Percentiles rank a stretch among this genome's conserved stretches.
Evolutionary conservation across 1,140 invertebrate genomes (phyloP).

Genomic region (Pachypeltis micranthus): DNA sequence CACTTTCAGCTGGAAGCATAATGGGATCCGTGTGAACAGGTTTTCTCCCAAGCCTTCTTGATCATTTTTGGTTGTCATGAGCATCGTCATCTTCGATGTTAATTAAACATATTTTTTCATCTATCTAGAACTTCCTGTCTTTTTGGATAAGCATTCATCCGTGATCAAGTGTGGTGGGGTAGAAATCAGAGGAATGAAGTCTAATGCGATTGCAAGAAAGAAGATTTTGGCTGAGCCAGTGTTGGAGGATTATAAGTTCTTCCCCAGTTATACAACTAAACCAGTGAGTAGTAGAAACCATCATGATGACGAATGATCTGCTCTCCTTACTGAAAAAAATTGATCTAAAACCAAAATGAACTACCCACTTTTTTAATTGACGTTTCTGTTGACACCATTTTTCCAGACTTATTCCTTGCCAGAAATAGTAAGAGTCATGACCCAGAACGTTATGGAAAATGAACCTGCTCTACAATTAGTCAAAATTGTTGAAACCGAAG

Average conservation of each 20-base stretch:
- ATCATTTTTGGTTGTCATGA: no score
- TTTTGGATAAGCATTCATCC: slow-evolving; percentile 25
- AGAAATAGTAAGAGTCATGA: slow-evolving; percentile 39
- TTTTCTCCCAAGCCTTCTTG: no score
- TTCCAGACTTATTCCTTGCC: slow-evolving; percentile 25
- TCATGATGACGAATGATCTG: no score
- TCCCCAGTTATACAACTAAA: slow-evolving; percentile 45
- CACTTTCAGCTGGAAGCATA: no score
- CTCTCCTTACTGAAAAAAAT: background rate
- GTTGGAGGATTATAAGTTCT: slow-evolving; percentile 61
- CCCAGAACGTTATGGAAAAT: slow-evolving; percentile 73
- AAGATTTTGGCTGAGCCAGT: slow-evolving; percentile 50
- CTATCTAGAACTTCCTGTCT: slow-evolving; percentile 26
- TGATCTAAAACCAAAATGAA: background rate
- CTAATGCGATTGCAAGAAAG: slow-evolving; percentile 60
- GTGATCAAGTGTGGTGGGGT: slow-evolving; percentile 60
- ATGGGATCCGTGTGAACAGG: no score
- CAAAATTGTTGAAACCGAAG: slow-evolving; percentile 62
- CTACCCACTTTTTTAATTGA: slow-evolving; percentile 1
- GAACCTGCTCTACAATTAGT: slow-evolving; percentile 35
- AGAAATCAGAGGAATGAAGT: slow-evolving; percentile 68
- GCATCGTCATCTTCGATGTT: no score
- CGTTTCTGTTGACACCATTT: slow-evolving; percentile 17
- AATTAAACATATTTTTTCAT: background rate
- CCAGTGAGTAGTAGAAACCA: no score